Evolutionary conservation across 2,113 vertebrate genomes (phyloP).

Genomic region (Sapajus apella): DNA sequence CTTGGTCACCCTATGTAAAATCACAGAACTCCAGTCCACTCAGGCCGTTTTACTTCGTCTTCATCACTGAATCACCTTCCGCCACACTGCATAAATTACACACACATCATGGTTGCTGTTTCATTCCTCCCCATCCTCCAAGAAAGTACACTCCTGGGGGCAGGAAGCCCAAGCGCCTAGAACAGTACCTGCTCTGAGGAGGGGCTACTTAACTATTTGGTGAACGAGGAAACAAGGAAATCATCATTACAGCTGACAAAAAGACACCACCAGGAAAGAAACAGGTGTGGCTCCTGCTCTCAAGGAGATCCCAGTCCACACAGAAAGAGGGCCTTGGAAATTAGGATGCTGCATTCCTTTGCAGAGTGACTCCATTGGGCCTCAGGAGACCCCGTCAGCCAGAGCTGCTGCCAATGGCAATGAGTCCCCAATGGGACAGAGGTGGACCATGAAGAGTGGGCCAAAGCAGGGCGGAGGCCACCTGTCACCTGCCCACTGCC

Average conservation of each 20-base stretch:
- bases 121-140: neutral
- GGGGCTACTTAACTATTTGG: too few species aligned
- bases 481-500: neutral
- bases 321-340: neutral
- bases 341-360: neutral
- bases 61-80: neutral
- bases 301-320: neutral
- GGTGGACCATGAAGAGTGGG: neutral
- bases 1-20: neutral
- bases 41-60: neutral
- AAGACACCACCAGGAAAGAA: neutral
- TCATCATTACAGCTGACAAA: neutral
- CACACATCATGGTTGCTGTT: neutral
- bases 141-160: accelerated
- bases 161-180: neutral
- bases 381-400: neutral
- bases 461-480: neutral
- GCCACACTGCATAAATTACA: neutral
- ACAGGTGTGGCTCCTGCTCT: too few species aligned
- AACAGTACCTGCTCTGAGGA: neutral
- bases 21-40: neutral
- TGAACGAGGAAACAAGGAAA: neutral
- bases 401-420: neutral
- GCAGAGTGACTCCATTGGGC: neutral
- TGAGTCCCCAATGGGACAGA: neutral